Conservation (phyloP, 2,797 vertebrate genomes). For the Setipinna tenuifilis region DNA sequence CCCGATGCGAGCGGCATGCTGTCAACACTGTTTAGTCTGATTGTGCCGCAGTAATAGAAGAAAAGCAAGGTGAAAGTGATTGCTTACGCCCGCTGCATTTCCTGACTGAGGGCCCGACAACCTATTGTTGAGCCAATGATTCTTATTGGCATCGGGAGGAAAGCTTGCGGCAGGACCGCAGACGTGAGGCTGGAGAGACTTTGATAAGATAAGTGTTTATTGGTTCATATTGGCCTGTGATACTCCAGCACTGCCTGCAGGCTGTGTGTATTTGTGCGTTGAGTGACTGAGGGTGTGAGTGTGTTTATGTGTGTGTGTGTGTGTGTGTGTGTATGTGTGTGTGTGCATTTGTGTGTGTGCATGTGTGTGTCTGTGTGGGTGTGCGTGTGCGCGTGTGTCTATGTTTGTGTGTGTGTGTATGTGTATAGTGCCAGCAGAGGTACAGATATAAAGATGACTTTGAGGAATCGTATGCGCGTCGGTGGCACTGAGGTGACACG, state of each 20-base stretch:
- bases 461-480: neutral
- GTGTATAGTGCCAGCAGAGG: neutral
- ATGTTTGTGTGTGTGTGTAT: neutral
- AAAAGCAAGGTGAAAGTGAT: constrained; percentile 45
- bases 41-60: constrained; percentile 37
- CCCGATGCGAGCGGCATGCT: constrained; percentile 32
- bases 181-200: constrained; percentile 34
- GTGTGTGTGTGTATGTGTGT: neutral
- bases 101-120: neutral
- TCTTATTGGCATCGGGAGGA: neutral
- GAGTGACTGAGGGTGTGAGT: neutral
- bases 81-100: constrained; percentile 47
- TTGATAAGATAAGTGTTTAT: constrained; percentile 51
- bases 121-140: constrained; percentile 15
- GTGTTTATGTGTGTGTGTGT: neutral
- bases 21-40: constrained; percentile 56
- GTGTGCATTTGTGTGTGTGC: neutral
- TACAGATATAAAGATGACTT: neutral
- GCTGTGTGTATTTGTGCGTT: constrained; percentile 25
- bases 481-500: neutral
- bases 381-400: no score
- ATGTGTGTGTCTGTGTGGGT: no score
- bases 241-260: neutral
- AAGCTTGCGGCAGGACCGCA: constrained; percentile 33
- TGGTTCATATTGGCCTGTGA: constrained; percentile 32